Conservation (phyloP, 2,113 vertebrate genomes). For the Taurulus bubalis region DNA sequence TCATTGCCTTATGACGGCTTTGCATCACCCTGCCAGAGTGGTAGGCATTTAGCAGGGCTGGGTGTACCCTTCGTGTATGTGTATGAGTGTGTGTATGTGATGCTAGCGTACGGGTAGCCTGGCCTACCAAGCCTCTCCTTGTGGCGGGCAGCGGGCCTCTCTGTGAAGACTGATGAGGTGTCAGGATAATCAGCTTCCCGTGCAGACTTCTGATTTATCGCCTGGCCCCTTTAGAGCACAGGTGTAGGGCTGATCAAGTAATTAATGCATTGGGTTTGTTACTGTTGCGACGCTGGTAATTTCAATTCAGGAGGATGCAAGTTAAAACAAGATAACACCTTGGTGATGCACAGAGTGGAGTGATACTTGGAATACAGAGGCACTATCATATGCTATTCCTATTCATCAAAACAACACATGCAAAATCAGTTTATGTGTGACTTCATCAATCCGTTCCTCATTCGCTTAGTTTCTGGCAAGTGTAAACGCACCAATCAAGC, state of each 20-base stretch:
- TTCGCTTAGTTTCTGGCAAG: constrained; percentile 13
- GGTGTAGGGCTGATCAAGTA: constrained; percentile 89
- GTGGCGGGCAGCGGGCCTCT: constrained; percentile 81
- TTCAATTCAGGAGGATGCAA: constrained; percentile 13
- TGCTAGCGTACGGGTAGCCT: constrained; percentile 85
- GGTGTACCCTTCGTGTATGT: constrained; percentile 9
- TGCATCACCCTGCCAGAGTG: constrained; percentile 83
- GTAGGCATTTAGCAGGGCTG: constrained; percentile 26
- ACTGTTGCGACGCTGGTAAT: constrained; percentile 81
- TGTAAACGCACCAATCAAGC: constrained; percentile 25
- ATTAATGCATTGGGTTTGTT: constrained; percentile 88
- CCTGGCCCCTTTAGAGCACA: constrained; percentile 85
- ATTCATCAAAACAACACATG: not conserved
- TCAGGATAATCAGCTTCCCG: constrained; percentile 88
- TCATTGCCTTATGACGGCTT: constrained; percentile 85
- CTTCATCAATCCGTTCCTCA: constrained; percentile 28
- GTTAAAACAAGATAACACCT: not conserved
- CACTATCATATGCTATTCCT: not conserved
- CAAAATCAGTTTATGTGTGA: not conserved
- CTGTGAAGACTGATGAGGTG: constrained; percentile 87
- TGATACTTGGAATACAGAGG: not conserved
- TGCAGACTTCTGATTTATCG: constrained; percentile 88
- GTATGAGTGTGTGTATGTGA: constrained; percentile 18
- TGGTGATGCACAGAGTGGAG: not conserved
- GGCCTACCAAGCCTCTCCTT: constrained; percentile 41